Evolutionary conservation across 2,113 vertebrate species (phyloP).

Genomic region (Brachyistius frenatus): DNA sequence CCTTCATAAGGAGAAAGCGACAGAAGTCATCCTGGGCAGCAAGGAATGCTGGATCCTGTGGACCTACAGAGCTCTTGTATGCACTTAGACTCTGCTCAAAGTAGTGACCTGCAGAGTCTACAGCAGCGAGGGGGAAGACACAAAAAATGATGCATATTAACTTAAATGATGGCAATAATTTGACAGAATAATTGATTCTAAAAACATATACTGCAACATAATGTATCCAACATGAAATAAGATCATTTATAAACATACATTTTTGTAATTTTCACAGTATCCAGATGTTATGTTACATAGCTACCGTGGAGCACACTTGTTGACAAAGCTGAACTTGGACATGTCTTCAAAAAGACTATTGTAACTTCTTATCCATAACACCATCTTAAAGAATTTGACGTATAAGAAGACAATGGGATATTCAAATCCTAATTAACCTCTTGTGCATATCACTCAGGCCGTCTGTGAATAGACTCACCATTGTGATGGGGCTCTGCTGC

Average conservation of each 20-base stretch:
- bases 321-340: slow-evolving; percentile 16
- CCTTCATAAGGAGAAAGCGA: slow-evolving; percentile 80
- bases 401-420: slow-evolving; percentile 37
- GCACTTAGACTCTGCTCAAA: slow-evolving; percentile 82
- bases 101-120: slow-evolving; percentile 77
- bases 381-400: slow-evolving; percentile 44
- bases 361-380: slow-evolving; percentile 43
- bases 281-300: slow-evolving; percentile 8
- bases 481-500: slow-evolving; percentile 74
- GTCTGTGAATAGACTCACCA: slow-evolving; percentile 75
- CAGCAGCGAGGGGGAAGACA: slow-evolving; percentile 18
- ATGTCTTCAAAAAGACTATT: slow-evolving; percentile 20
- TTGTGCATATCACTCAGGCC: slow-evolving; percentile 9
- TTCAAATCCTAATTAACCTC: slow-evolving; percentile 43
- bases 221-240: neutral
- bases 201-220: neutral
- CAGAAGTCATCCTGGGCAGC: slow-evolving; percentile 83
- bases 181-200: neutral
- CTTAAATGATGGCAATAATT: neutral
- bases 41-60: slow-evolving; percentile 73
- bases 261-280: neutral
- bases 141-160: neutral
- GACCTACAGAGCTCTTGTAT: slow-evolving; percentile 69
- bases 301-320: neutral
- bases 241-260: neutral